Percentiles rank a stretch among this genome's conserved stretches.
These are phyloP conservation scores for Strix aluco DNA, from an alignment of 2,113 vertebrate genomes.

Conservation along the genomic window DNA sequence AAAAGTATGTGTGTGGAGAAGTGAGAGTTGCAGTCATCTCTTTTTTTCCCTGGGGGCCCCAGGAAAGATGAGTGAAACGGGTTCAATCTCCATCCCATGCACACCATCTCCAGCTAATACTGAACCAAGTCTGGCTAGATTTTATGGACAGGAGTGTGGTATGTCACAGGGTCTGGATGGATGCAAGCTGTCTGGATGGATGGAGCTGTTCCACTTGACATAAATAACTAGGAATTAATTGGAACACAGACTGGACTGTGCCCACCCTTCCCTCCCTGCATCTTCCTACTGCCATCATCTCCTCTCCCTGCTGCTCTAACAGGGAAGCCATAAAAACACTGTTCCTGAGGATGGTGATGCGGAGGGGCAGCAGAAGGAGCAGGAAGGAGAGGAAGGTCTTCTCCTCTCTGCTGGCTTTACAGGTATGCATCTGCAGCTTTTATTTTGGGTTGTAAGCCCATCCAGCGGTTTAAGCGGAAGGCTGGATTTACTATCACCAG, in stretches of 20 bases:
- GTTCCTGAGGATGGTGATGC: neutral
- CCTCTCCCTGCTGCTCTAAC: neutral
- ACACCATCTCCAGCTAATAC: neutral
- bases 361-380: neutral
- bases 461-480: neutral
- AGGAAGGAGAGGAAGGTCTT: neutral
- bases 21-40: neutral
- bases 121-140: rapidly evolving
- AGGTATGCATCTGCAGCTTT: neutral
- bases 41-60: neutral
- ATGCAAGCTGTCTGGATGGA: neutral
- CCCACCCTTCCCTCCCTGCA: neutral
- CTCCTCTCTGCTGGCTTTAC: neutral
- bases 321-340: neutral
- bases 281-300: neutral
- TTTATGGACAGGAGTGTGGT: neutral
- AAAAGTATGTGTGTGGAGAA: neutral
- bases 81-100: neutral
- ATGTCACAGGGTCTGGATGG: neutral
- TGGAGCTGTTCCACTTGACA: neutral
- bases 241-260: neutral
- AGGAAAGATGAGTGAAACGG: neutral
- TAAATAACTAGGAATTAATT: neutral
- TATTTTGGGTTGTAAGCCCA: neutral
- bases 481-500: neutral